phyloP scores from a whole-genome alignment of 2,888 invertebrate genomes.

The Corbicula japonica region DNA sequence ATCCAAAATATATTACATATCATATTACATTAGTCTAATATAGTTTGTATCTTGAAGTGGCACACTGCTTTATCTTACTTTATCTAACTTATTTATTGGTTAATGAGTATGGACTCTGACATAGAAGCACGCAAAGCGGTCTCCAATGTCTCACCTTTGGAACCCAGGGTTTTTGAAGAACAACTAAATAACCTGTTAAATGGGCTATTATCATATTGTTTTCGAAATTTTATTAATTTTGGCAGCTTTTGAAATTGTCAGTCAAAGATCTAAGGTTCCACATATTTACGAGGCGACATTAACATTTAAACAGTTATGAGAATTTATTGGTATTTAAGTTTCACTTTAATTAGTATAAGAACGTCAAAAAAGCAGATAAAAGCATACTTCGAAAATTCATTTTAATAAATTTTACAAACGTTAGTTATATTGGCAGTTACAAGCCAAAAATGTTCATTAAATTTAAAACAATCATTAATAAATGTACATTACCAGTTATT shows the following conservation, averaged over 20 bases:
- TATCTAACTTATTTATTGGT: slow-evolving; percentile 48
- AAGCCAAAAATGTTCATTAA: too few species aligned
- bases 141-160: slow-evolving; percentile 33
- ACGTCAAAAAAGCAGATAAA: too few species aligned
- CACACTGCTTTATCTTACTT: slow-evolving; percentile 30
- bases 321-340: slow-evolving; percentile 6
- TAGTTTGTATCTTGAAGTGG: slow-evolving; percentile 24
- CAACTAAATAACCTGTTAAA: slow-evolving; percentile 8
- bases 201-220: slow-evolving; percentile 24
- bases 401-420: too few species aligned
- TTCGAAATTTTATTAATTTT: slow-evolving; percentile 51
- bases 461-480: too few species aligned
- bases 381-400: too few species aligned
- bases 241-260: slow-evolving; percentile 50
- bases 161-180: slow-evolving; percentile 13
- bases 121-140: slow-evolving; percentile 29
- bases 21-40: slow-evolving; percentile 31
- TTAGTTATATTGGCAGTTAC: too few species aligned
- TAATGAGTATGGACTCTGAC: slow-evolving; percentile 62
- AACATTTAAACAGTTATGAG: background rate
- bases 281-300: slow-evolving; percentile 7
- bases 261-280: slow-evolving; percentile 11
- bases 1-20: slow-evolving; percentile 27
- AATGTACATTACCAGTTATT: too few species aligned
- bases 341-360: slow-evolving; percentile 18